Evolutionary conservation across 2,888 invertebrate species (phyloP).

Genomic region (Drosophila borborema): DNA sequence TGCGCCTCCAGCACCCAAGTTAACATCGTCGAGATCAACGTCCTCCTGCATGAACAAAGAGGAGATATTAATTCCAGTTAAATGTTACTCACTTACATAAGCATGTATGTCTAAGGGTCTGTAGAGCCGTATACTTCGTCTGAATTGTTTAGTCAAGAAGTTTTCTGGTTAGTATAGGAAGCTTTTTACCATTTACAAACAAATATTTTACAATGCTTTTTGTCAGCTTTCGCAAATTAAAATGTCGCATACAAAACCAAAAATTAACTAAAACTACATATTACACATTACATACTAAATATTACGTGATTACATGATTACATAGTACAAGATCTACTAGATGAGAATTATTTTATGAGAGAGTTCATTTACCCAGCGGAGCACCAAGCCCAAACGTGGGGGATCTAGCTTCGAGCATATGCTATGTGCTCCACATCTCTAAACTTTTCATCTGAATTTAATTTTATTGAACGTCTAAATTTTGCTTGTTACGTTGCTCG

Average conservation of each 20-base stretch:
- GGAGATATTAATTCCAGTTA: neutral
- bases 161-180: conserved; percentile 33
- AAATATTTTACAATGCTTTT: conserved; percentile 28
- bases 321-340: conserved; percentile 7
- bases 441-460: conserved; percentile 2
- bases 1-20: conserved; percentile 74
- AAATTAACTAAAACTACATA: conserved; percentile 27
- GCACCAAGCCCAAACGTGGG: conserved; percentile 31
- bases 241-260: conserved; percentile 11
- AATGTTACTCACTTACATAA: neutral
- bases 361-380: conserved; percentile 51
- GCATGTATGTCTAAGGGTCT: neutral
- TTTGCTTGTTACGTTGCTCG: conserved; percentile 28
- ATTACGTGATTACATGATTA: conserved; percentile 4
- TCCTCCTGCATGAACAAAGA: conserved; percentile 81
- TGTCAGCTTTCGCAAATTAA: conserved; percentile 30
- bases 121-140: neutral
- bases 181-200: conserved; percentile 29
- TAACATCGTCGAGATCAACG: conserved; percentile 84
- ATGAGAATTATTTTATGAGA: conserved; percentile 18
- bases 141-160: conserved; percentile 74
- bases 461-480: conserved; percentile 31
- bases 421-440: neutral
- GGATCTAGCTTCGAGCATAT: conserved; percentile 7
- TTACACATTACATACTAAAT: neutral